These are phyloP conservation scores for Eunapius fragilis DNA, from an alignment of 37 sponge, comb jelly and placozoan species.

Conservation along the genomic window DNA sequence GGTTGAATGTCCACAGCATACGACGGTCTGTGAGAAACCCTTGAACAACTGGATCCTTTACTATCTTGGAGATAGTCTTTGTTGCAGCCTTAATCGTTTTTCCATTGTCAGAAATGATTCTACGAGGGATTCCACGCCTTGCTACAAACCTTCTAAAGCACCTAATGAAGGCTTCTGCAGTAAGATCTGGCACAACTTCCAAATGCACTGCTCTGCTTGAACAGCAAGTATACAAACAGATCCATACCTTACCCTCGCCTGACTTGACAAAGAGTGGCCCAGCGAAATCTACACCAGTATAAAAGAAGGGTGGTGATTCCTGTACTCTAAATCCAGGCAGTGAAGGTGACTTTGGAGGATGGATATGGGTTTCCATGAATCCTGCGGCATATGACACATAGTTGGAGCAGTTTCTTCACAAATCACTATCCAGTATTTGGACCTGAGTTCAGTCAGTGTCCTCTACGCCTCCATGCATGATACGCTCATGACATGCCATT, in stretches of 20 bases:
- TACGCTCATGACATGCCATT: background rate
- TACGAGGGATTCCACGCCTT: background rate
- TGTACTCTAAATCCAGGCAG: slow-evolving; percentile 10
- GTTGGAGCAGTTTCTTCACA: slow-evolving; percentile 6
- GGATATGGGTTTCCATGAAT: background rate
- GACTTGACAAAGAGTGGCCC: slow-evolving; percentile 15
- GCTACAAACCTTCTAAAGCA: background rate
- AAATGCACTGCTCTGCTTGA: slow-evolving; percentile 6
- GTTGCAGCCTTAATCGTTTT: background rate
- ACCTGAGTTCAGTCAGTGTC: no score
- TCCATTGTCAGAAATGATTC: slow-evolving; percentile 12
- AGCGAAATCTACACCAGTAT: slow-evolving; percentile 3
- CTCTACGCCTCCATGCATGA: slow-evolving; percentile 21
- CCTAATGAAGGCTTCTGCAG: slow-evolving; percentile 11
- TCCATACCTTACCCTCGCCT: slow-evolving; percentile 18
- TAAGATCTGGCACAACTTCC: background rate
- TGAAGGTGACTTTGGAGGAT: background rate
- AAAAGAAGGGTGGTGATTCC: slow-evolving; percentile 4
- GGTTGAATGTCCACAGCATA: slow-evolving; percentile 11
- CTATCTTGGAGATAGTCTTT: background rate
- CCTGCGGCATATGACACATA: slow-evolving; percentile 14
- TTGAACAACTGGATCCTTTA: slow-evolving; percentile 1
- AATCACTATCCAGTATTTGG: slow-evolving; percentile 2
- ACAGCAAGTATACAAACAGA: slow-evolving; percentile 16
- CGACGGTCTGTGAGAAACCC: background rate